These are phyloP conservation scores for Chloroceryle amazona DNA, from an alignment of 2,797 vertebrate genomes.

Conservation along the genomic window DNA sequence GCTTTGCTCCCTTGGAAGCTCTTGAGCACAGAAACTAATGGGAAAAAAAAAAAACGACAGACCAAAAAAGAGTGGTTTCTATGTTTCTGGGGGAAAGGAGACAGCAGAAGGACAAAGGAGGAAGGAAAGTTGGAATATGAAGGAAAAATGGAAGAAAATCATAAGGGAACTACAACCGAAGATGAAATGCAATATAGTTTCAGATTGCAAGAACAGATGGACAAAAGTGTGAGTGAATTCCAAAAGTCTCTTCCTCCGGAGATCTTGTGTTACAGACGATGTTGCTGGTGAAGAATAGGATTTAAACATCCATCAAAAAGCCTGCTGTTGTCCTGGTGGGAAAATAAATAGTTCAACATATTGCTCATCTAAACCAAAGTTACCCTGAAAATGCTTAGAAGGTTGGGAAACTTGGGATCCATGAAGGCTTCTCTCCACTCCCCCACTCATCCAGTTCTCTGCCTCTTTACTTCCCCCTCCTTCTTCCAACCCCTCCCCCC, in stretches of 20 bases:
- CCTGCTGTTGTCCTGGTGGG: slow-evolving; percentile 19
- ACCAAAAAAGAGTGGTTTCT: not conserved
- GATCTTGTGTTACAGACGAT: slow-evolving; percentile 54
- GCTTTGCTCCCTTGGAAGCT: slow-evolving; percentile 26
- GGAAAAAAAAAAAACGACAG: not conserved
- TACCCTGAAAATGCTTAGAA: slow-evolving; percentile 36
- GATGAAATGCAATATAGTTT: slow-evolving; percentile 36
- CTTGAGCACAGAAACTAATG: not conserved
- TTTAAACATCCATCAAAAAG: slow-evolving; percentile 52
- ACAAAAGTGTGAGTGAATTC: slow-evolving; percentile 45
- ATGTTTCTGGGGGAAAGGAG: not conserved
- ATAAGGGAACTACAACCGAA: slow-evolving; percentile 24
- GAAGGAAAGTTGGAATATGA: slow-evolving; percentile 18
- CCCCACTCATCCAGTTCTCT: not conserved
- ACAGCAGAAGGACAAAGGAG: slow-evolving; percentile 42
- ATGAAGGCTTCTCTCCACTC: not conserved
- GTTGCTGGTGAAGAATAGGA: not conserved
- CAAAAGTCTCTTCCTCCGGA: slow-evolving; percentile 48
- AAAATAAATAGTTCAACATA: slow-evolving; percentile 54
- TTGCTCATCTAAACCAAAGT: slow-evolving; percentile 42
- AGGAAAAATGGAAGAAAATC: slow-evolving; percentile 41
- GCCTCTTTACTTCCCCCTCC: not conserved
- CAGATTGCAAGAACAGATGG: slow-evolving; percentile 27
- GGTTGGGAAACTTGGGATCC: not conserved
- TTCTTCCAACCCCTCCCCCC: not conserved